Base-by-base conservation (phyloP, 2,888 invertebrate genomes). In the Aethes cnicana region DNA sequence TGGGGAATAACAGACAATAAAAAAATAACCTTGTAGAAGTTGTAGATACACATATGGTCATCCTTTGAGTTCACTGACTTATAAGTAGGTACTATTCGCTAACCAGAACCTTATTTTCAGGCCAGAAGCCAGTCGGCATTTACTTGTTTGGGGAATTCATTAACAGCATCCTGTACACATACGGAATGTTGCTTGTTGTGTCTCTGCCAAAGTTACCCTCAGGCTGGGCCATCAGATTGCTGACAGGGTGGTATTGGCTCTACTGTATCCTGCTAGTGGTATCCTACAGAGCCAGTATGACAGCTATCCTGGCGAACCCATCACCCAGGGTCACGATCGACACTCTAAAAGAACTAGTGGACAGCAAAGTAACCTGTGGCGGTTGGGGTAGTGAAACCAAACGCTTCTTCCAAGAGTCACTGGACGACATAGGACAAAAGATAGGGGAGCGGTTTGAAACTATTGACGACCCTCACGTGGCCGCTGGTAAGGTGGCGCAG, bases 161-260 rank as follows among this genome's bases (percentile, higher is more conserved):
- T 44, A 95, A 95, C 74, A 95, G 95, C 71, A 91, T 95, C 56
- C 82, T 96, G 8, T 94, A 96, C 63, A 95, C 95, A 0, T 96
- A 93, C 67, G 94, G 95, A 63, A 96, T 96, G 95, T 74, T 95
- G 37, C 83, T 96, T 4, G 92, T 95, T 57, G 94, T 96, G 17
- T 94, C 96, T 0, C 69, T 96, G 48, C 96, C 96, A 0, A 92
- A 92, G 66, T 84, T 96, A 60, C 96, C 96, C 0, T 90, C 91
- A 9, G 95, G 94, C 9, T 96, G 96, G 96, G 94, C 96, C 0
- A 85, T 96, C 30, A 89, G 96, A 23, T 85, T 96, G 18, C 85
- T 96, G 8, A 95, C 96, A 1, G 96, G 96, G 0, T 96, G 95
- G 94, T 96, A 96, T 81, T 96, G 96, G 96, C 76, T 96, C 1